A percentile compares a stretch with the other conserved stretches of the same genome.
phyloP scores from a whole-genome alignment of 2,113 vertebrate genomes.

The Lophochroa leadbeateri region DNA sequence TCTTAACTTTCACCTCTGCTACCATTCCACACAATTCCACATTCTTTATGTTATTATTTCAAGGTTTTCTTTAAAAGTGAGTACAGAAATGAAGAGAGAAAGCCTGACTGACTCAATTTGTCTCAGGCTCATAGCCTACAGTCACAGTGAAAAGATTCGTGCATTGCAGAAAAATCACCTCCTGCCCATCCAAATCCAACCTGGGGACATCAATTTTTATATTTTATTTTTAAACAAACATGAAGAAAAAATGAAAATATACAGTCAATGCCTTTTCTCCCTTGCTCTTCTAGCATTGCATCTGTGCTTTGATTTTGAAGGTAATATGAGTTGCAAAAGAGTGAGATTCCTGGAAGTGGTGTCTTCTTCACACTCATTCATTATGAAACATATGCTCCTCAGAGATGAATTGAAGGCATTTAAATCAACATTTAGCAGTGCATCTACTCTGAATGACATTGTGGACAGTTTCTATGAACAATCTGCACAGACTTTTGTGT shows the following conservation, averaged over 20 bases:
- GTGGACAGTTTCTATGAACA: not conserved
- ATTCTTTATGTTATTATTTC: not conserved
- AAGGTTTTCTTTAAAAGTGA: constrained; percentile 28
- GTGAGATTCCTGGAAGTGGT: not conserved
- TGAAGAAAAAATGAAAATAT: not conserved
- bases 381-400: not conserved
- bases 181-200: not conserved
- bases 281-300: not conserved
- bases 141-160: constrained; percentile 24
- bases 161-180: constrained; percentile 5
- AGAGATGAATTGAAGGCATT: not conserved
- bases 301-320: not conserved
- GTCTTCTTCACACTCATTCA: not conserved
- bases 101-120: constrained; percentile 31
- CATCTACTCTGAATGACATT: not conserved
- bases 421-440: not conserved
- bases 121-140: not conserved
- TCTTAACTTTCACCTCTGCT: not conserved
- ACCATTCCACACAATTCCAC: not conserved
- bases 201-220: not conserved
- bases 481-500: not conserved
- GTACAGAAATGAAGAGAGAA: constrained; percentile 25
- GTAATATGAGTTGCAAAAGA: not conserved
- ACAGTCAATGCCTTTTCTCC: not conserved
- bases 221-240: not conserved